Evolutionary conservation across 2,888 invertebrate genomes (phyloP), one percentile per base, ranked within the genome.

Genomic region (Ceriagrion tenellum): DNA sequence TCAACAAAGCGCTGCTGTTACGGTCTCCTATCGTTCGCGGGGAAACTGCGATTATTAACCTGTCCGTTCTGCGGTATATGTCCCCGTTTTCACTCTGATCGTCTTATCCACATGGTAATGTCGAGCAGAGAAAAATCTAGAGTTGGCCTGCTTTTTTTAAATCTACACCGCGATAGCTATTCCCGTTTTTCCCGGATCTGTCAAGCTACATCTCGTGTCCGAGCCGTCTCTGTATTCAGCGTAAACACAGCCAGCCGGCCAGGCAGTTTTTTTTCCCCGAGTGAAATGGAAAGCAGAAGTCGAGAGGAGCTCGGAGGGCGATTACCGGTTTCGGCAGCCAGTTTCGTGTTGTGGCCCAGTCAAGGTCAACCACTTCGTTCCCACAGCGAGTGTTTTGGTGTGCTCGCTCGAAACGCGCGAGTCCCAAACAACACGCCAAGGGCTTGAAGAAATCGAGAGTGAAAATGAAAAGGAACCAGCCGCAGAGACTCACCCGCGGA

Each of bases 351-450:
- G 81, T 81, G 81, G 81, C 81, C 35, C 81, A 13, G 35, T 81
- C 81, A 81, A 81, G 81, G 81, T 81, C 81, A 35, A 81, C 81
- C 81, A 35, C 81, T 35, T 26, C 30, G 81, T 81, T 81, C 81
- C 81, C 81, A 81, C 16, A 81, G 81, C 81, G 81, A 81, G 81
- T 81, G 81, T 81, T 81, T 81, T 81, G n/a, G 81, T 81, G 81
- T 12, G 69, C 26, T 0, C 35, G 2, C 35, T 1, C 35, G 2
- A 26, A 26, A 47, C 69, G n/a, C 4, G 26, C 8, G 26, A 69
- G n/a, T 69, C 69, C 69, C 69, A 47, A 47, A 8, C 47, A 26
- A 10, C n/a, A n/a, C 69, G 12, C 69, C 26, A 69, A 26, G 26
- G 69, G n/a, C 69, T 8, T n/a, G 18, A 35, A 23, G 69, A 69